Evolutionary conservation across 2,888 invertebrate genomes (phyloP).

Genomic region (Craniophora ligustri): DNA sequence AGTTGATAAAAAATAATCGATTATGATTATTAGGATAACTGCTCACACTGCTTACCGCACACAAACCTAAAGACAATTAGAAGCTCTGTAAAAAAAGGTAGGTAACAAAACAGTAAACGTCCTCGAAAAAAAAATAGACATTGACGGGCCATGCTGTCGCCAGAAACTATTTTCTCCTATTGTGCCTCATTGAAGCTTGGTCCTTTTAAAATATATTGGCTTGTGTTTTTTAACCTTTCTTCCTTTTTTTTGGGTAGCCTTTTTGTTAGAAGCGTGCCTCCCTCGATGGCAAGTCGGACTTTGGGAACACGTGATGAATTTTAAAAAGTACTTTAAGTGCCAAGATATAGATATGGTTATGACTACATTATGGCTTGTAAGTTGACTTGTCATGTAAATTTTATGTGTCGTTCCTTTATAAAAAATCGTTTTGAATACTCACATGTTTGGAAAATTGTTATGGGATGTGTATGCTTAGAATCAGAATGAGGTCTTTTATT

Average conservation of each 20-base stretch:
- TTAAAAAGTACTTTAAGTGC: slow-evolving; percentile 77
- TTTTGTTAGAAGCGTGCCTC: slow-evolving; percentile 80
- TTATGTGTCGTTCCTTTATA: slow-evolving; percentile 66
- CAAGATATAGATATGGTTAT: slow-evolving; percentile 75
- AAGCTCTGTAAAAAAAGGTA: slow-evolving; percentile 17
- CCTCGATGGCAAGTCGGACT: slow-evolving; percentile 70
- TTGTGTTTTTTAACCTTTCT: slow-evolving; percentile 67
- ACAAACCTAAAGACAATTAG: slow-evolving; percentile 31
- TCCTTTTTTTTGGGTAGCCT: slow-evolving; percentile 66
- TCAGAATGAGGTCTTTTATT: slow-evolving; percentile 58
- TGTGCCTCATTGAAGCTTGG: slow-evolving; percentile 76
- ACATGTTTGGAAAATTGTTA: slow-evolving; percentile 64
- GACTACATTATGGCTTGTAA: slow-evolving; percentile 73
- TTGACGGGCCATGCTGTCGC: slow-evolving; percentile 72
- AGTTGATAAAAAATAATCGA: slow-evolving; percentile 28
- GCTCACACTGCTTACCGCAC: neutral
- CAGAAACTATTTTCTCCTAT: slow-evolving; percentile 80
- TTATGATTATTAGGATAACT: slow-evolving; percentile 5
- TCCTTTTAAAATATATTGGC: slow-evolving; percentile 79
- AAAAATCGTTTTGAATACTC: slow-evolving; percentile 63
- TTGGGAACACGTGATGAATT: slow-evolving; percentile 82
- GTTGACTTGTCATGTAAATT: slow-evolving; percentile 79
- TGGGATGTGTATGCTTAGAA: slow-evolving; percentile 63
- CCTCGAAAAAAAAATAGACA: slow-evolving; percentile 60
- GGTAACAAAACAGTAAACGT: slow-evolving; percentile 40